These are phyloP conservation scores for Pseudocheirus occidentalis DNA, from an alignment of 2,797 vertebrate genomes.

Conservation along the genomic window DNA sequence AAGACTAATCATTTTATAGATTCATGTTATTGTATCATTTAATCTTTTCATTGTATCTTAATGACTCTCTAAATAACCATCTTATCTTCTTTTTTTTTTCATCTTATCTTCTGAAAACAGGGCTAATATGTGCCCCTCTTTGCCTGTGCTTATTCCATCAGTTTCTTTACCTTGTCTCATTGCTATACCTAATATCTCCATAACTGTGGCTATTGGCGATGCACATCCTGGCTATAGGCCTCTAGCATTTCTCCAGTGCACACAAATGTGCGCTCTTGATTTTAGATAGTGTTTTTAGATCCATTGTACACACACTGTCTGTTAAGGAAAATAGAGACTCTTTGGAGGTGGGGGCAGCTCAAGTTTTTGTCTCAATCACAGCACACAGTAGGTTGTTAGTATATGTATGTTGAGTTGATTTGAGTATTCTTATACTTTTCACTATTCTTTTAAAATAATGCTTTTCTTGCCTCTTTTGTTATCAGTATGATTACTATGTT, in stretches of 20 bases:
- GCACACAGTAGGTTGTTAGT: not conserved
- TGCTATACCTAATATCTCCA: not conserved
- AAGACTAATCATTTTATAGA: not conserved
- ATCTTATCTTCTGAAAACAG: not conserved
- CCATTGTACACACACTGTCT: not conserved
- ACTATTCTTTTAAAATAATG: not conserved
- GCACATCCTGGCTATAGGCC: not conserved
- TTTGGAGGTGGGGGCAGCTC: not conserved
- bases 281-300: not conserved
- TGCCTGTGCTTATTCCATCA: not conserved
- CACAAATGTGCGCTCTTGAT: not conserved
- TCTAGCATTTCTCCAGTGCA: not conserved
- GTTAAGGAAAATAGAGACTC: not conserved
- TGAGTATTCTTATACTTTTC: not conserved
- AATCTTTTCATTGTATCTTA: not conserved
- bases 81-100: not conserved
- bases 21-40: not conserved
- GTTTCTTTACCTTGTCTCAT: not conserved
- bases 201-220: not conserved
- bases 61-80: not conserved
- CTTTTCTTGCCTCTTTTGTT: not conserved
- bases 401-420: not conserved
- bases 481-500: not conserved
- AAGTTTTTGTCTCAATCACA: not conserved
- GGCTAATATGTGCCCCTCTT: not conserved